phyloP scores from a whole-genome alignment of 2,113 vertebrate species.

The Daboia siamensis region DNA sequence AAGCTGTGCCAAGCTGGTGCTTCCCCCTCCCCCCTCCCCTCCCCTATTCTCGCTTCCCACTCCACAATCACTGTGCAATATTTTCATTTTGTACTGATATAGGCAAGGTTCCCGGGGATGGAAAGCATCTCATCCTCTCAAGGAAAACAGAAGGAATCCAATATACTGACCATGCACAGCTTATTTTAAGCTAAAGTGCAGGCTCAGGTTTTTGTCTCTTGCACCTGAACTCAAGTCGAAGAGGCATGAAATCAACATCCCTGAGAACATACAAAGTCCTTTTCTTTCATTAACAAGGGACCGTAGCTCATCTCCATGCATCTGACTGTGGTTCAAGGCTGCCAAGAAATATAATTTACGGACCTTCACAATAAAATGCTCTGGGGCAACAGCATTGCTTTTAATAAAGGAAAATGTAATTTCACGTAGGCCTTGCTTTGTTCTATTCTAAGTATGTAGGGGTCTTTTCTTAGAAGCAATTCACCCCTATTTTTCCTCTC shows the following conservation, averaged over 20 bases:
- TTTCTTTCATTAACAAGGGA: not conserved
- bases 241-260: not conserved
- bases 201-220: not conserved
- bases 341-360: not conserved
- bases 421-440: not conserved
- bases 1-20: not conserved
- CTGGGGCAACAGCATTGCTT: not conserved
- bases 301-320: not conserved
- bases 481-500: not conserved
- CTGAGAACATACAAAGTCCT: not conserved
- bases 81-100: not conserved
- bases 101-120: not conserved
- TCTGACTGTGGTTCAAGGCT: not conserved
- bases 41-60: not conserved
- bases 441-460: not conserved
- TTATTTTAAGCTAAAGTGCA: not conserved
- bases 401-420: not conserved
- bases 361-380: not conserved
- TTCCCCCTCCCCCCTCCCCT: too few relatives aligned
- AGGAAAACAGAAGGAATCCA: not conserved
- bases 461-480: not conserved
- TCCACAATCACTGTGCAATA: not conserved
- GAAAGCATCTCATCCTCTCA: not conserved
- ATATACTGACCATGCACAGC: not conserved
- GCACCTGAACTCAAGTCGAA: not conserved